Evolutionary conservation across 2,888 invertebrate genomes (phyloP), one percentile per base, ranked within the genome.

Genomic region (Thelaira solivaga): DNA sequence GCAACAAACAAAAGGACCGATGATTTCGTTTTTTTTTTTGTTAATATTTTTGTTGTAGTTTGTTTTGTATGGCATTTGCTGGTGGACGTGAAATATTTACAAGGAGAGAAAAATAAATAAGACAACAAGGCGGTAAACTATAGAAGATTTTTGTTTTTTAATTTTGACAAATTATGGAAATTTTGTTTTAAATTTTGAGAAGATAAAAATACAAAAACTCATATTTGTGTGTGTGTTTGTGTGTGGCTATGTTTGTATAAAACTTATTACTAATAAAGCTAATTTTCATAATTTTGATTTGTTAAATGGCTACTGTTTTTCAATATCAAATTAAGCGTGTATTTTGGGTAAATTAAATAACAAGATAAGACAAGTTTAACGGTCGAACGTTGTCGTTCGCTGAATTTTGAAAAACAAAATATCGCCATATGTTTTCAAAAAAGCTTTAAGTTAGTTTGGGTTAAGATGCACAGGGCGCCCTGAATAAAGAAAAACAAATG

Each of bases 1-100:
- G 67, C 67, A 68, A 75, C 67, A 36, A 68, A 75, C 67, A 75
- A 75, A 74, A 75, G 74, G 74, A 75, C 74, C 67, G 74, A 75
- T 67, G 67, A 75, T 61, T 67, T 29, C 0, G 29, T 64, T 64
- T 45, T 39, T 36, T 41, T 11, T 36, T 22, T 29, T 20, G 8
- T n/a, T n/a, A 34, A 20, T 43, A 22, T 71, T 62, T 39, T 36
- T 62, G 34, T 61, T 61, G 29, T 39, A 34, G 8, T 16, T 51
- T 24, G 36, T 39, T 36, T 57, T 39, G 55, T 59, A 18, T 34
- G 1, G 22, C 20, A 61, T 59, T 51, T 51, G 71, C 36, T 62
- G 51, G 31, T 45, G 31, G 45, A 65, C 41, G 29, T 57, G n/a
- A 67, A 67, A 51, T 59, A n/a, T n/a, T n/a, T n/a, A 74, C 49